These are phyloP conservation scores for Hycleus phaleratus DNA, from an alignment of 1,140 invertebrate species.

Conservation along the genomic window DNA sequence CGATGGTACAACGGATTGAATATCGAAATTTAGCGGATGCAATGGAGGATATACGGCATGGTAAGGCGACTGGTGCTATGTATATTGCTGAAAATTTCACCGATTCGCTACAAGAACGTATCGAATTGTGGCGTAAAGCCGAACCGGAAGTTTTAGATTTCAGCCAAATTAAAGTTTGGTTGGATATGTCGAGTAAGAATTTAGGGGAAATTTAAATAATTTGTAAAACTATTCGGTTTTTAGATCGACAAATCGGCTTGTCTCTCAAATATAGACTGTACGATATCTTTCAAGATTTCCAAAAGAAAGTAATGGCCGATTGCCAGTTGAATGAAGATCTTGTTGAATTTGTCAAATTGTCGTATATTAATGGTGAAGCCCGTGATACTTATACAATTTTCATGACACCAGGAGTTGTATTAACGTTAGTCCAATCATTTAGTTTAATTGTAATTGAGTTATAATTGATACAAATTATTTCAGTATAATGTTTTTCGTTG, in stretches of 20 bases:
- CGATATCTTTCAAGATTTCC: slow-evolving; percentile 55
- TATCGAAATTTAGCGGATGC: slow-evolving; percentile 49
- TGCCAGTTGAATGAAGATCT: slow-evolving; percentile 50
- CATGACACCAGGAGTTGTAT: slow-evolving; percentile 69
- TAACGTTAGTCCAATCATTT: slow-evolving; percentile 46
- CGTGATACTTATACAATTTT: slow-evolving; percentile 58
- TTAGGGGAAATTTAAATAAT: neutral
- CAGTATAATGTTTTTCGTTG: slow-evolving; percentile 73
- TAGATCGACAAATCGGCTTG: slow-evolving; percentile 65
- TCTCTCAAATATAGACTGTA: slow-evolving; percentile 55
- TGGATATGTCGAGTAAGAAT: slow-evolving; percentile 64
- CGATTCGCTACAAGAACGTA: slow-evolving; percentile 47
- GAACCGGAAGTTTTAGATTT: slow-evolving; percentile 45
- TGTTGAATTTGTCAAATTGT: slow-evolving; percentile 57
- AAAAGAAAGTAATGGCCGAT: slow-evolving; percentile 46
- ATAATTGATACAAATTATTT: slow-evolving; percentile 12
- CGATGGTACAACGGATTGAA: slow-evolving; percentile 42
- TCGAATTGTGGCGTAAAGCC: slow-evolving; percentile 46
- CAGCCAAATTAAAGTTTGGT: slow-evolving; percentile 55
- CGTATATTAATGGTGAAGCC: slow-evolving; percentile 51
- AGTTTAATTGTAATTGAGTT: neutral
- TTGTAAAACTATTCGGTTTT: slow-evolving; percentile 20
- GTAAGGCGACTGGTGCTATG: slow-evolving; percentile 61
- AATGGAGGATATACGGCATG: slow-evolving; percentile 50
- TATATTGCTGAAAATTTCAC: slow-evolving; percentile 71